Conservation (phyloP, 2,888 invertebrate genomes). For the Atherix ibis region DNA sequence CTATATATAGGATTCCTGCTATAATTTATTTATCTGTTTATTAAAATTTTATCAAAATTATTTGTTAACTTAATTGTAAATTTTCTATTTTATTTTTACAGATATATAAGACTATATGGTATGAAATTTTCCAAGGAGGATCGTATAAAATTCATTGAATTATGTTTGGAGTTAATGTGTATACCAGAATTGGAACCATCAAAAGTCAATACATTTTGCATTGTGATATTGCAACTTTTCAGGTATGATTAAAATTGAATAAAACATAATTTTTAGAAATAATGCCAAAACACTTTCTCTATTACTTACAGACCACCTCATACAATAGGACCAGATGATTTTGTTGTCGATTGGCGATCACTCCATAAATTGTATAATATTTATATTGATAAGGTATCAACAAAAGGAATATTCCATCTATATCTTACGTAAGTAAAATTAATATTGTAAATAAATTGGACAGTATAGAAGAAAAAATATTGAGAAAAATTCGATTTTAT, state of each 20-base stretch:
- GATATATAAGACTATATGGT: slow-evolving; percentile 72
- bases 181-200: slow-evolving; percentile 64
- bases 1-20: too few relatives aligned
- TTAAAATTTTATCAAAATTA: too few relatives aligned
- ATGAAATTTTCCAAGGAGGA: slow-evolving; percentile 81
- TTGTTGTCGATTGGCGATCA: slow-evolving; percentile 73
- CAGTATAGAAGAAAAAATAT: too few relatives aligned
- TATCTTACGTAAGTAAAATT: slow-evolving; percentile 11
- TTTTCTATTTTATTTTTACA: slow-evolving; percentile 35
- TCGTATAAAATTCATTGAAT: slow-evolving; percentile 64
- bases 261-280: slow-evolving; percentile 2
- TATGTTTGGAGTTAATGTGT: slow-evolving; percentile 59
- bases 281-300: too few relatives aligned
- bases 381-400: slow-evolving; percentile 12
- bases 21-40: too few relatives aligned
- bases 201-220: slow-evolving; percentile 42
- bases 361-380: slow-evolving; percentile 38
- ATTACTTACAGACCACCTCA: slow-evolving; percentile 48
- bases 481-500: too few relatives aligned
- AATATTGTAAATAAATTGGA: too few relatives aligned
- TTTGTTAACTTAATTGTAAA: too few relatives aligned
- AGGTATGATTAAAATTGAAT: slow-evolving; percentile 9
- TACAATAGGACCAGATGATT: slow-evolving; percentile 59
- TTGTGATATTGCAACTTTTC: slow-evolving; percentile 10
- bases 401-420: slow-evolving; percentile 14